Evolutionary conservation across 2,797 vertebrate genomes (phyloP).

Genomic region (Rhinoraja longicauda): DNA sequence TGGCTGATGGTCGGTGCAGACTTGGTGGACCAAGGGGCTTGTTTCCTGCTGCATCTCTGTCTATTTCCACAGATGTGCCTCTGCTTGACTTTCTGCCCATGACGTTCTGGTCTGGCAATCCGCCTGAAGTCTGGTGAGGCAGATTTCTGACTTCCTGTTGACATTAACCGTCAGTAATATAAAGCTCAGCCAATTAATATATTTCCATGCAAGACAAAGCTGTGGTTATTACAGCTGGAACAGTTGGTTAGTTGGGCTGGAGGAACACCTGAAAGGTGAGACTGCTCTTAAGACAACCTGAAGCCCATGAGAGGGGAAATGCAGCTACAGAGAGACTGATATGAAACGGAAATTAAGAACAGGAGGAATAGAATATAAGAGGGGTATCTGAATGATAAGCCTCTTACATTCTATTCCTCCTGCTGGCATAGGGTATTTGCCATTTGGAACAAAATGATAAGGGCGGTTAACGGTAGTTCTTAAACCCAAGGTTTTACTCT

Average conservation of each 20-base stretch:
- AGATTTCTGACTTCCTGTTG: neutral
- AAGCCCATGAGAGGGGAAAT: neutral
- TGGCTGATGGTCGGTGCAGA: too few relatives aligned
- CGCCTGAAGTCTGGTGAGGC: neutral
- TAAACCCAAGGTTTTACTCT: neutral
- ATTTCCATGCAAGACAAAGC: neutral
- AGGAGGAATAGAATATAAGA: neutral
- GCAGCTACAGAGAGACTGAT: neutral
- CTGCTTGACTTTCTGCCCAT: neutral
- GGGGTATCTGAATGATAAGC: too few relatives aligned
- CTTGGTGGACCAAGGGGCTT: too few relatives aligned
- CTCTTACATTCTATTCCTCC: too few relatives aligned
- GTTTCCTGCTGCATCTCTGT: too few relatives aligned
- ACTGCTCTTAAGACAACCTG: neutral
- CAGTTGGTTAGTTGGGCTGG: too few relatives aligned
- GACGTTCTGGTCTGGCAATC: neutral
- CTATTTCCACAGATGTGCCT: neutral
- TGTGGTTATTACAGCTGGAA: neutral
- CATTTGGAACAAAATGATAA: neutral
- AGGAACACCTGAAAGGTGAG: neutral
- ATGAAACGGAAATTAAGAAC: neutral
- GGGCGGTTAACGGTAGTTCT: neutral
- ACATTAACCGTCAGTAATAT: neutral
- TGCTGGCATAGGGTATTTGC: too few relatives aligned
- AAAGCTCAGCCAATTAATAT: neutral